Evolutionary conservation across 2,113 vertebrate species (phyloP).

Genomic region (Pseudonaja textilis): DNA sequence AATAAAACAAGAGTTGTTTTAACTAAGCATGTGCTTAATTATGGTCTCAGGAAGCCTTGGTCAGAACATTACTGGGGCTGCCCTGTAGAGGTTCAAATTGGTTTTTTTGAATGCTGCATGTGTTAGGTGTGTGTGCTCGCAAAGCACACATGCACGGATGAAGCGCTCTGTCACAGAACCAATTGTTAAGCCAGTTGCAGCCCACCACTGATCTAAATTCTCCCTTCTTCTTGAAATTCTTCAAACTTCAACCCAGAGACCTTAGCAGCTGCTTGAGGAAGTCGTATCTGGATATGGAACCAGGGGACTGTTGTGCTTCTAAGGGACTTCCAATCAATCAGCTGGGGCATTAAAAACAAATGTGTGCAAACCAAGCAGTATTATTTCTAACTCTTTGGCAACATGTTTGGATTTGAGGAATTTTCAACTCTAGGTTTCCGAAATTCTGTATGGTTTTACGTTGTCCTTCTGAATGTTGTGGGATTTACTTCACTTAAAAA

Average conservation of each 20-base stretch:
- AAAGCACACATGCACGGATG: no score
- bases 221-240: not conserved
- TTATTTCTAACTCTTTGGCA: not conserved
- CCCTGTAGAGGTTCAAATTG: no score
- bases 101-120: no score
- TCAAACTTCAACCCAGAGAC: not conserved
- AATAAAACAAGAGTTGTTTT: no score
- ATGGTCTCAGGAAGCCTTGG: no score
- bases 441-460: not conserved
- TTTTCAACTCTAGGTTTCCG: not conserved
- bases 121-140: no score
- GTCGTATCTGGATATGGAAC: not conserved
- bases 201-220: not conserved
- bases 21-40: no score
- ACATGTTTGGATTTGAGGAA: not conserved
- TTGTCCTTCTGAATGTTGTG: not conserved
- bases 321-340: not conserved
- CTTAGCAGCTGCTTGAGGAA: not conserved
- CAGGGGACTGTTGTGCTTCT: not conserved
- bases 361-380: no score
- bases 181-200: no score
- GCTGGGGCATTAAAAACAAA: not conserved
- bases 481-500: not conserved
- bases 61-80: no score
- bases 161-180: no score